phyloP scores from a whole-genome alignment of 2,888 invertebrate species.

The Hermaeophaga mercurialis region DNA sequence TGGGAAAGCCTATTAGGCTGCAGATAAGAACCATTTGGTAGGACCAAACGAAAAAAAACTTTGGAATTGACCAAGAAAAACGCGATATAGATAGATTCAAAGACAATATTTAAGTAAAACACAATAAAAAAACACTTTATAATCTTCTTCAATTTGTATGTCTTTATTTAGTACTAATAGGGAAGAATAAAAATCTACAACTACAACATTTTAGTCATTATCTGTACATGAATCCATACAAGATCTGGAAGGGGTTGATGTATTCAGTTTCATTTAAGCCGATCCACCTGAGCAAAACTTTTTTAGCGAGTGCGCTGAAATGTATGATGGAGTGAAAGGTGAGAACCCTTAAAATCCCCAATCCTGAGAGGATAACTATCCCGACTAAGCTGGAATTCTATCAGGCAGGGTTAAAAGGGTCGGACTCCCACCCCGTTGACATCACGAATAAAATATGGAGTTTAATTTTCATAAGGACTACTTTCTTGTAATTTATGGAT shows the following conservation, averaged over 20 bases:
- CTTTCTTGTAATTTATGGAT: constrained; percentile 24
- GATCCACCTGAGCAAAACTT: not conserved
- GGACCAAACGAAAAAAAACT: no score
- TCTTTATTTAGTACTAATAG: no score
- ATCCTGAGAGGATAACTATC: constrained; percentile 8
- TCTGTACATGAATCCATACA: not conserved
- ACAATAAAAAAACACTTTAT: no score
- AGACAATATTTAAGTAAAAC: no score
- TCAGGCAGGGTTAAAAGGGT: constrained; percentile 18
- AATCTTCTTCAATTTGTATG: no score
- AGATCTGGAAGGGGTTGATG: not conserved
- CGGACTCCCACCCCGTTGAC: constrained; percentile 21
- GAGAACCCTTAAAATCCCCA: constrained; percentile 12
- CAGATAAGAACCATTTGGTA: no score
- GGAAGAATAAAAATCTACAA: no score
- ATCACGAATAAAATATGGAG: constrained; percentile 26
- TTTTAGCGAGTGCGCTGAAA: not conserved
- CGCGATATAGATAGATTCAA: no score
- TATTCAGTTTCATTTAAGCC: not conserved
- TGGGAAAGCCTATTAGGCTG: no score
- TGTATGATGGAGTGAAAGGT: constrained; percentile 10
- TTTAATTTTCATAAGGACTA: constrained; percentile 28
- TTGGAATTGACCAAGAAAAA: no score
- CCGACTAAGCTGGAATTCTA: constrained; percentile 7
- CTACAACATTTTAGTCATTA: no score